These are phyloP conservation scores for Gymnodraco acuticeps DNA, from an alignment of 2,797 vertebrate species.

Conservation along the genomic window DNA sequence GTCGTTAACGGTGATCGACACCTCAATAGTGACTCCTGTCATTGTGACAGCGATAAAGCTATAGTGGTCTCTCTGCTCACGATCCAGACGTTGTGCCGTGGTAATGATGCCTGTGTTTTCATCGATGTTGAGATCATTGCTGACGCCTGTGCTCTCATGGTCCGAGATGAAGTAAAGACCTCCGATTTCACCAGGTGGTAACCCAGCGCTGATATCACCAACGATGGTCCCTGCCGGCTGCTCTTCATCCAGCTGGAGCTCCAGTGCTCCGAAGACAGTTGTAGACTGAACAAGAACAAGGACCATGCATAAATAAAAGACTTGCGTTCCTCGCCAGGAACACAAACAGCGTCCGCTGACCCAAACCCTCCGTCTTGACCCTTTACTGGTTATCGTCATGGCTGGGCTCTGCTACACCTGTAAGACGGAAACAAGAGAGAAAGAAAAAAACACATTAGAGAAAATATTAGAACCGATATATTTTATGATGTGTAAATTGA, in stretches of 20 bases:
- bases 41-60: slow-evolving; percentile 97
- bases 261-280: slow-evolving; percentile 84
- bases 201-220: slow-evolving; percentile 94
- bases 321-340: slow-evolving; percentile 58
- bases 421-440: slow-evolving; percentile 16
- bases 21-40: slow-evolving; percentile 91
- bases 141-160: slow-evolving; percentile 91
- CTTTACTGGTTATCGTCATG: slow-evolving; percentile 81
- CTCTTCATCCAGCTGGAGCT: slow-evolving; percentile 96
- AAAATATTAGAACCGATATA: slow-evolving; percentile 15
- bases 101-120: slow-evolving; percentile 95
- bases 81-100: slow-evolving; percentile 91
- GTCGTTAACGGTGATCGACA: slow-evolving; percentile 92
- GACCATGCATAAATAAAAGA: slow-evolving; percentile 70
- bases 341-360: slow-evolving; percentile 55
- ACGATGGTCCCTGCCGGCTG: slow-evolving; percentile 95
- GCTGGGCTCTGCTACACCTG: slow-evolving; percentile 83
- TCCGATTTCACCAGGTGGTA: slow-evolving; percentile 88
- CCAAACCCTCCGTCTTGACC: slow-evolving; percentile 69
- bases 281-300: slow-evolving; percentile 75
- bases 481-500: slow-evolving; percentile 28
- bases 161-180: slow-evolving; percentile 97
- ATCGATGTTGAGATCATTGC: slow-evolving; percentile 92
- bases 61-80: slow-evolving; percentile 92
- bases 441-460: slow-evolving; percentile 25